These are phyloP conservation scores for Calidris pugnax DNA, from an alignment of 2,113 vertebrate species.

Conservation along the genomic window DNA sequence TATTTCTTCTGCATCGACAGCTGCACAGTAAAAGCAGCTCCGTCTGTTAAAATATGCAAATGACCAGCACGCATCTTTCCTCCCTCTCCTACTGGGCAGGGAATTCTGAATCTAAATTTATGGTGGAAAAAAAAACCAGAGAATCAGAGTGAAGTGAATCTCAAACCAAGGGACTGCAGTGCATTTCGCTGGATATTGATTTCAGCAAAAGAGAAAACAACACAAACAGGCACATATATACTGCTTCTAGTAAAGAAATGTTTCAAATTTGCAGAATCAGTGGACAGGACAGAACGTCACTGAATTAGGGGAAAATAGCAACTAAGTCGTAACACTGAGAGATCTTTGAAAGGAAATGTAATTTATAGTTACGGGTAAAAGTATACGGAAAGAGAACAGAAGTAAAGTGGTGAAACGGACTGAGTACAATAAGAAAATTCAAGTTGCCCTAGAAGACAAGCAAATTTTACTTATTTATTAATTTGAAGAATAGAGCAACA, in stretches of 20 bases:
- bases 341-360: not conserved
- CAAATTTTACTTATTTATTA: constrained; percentile 6
- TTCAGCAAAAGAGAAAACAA: not conserved
- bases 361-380: not conserved
- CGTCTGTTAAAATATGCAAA: constrained; percentile 70
- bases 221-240: not conserved
- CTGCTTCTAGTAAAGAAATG: not conserved
- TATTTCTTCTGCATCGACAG: constrained; percentile 63
- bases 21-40: constrained; percentile 59
- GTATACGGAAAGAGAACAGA: not conserved
- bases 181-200: not conserved
- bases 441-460: not conserved
- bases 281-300: not conserved
- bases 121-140: constrained; percentile 14
- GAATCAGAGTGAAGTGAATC: not conserved
- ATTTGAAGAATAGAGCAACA: not conserved
- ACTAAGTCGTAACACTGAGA: not conserved
- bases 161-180: not conserved
- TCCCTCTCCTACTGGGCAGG: constrained; percentile 65
- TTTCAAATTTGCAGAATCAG: not conserved
- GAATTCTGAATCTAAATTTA: constrained; percentile 67
- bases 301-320: not conserved
- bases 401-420: not conserved
- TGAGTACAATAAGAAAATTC: not conserved
- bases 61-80: constrained; percentile 33